Conservation (phyloP, 2,797 vertebrate species). For the Agapornis canus region DNA sequence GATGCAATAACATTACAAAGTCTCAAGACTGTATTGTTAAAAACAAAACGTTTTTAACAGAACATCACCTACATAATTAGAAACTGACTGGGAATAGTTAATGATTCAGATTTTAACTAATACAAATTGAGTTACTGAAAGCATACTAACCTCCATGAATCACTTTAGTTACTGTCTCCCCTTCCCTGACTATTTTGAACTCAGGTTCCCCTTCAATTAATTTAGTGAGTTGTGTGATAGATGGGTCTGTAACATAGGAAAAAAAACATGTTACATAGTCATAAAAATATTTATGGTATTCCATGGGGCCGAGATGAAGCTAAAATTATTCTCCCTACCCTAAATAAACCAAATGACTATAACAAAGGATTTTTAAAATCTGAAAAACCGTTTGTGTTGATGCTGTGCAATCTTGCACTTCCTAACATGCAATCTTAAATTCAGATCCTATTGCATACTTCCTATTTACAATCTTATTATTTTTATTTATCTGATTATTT, state of each 20-base stretch:
- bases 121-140: background rate
- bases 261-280: conserved; percentile 20
- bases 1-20: background rate
- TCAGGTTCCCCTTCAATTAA: conserved; percentile 82
- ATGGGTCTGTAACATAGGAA: conserved; percentile 74
- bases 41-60: background rate
- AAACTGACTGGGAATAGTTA: background rate
- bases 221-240: conserved; percentile 80
- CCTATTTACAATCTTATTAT: accelerated
- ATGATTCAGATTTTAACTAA: background rate
- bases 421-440: background rate
- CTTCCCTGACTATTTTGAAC: conserved; percentile 78
- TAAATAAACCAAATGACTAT: background rate
- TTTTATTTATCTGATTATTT: background rate
- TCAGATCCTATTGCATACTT: background rate
- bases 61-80: background rate
- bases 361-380: background rate
- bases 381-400: background rate
- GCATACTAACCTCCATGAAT: conserved; percentile 76
- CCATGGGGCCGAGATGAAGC: background rate
- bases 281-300: background rate
- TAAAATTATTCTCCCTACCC: background rate
- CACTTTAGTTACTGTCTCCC: conserved; percentile 78
- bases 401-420: background rate
- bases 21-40: background rate